Evolutionary conservation across 2,797 vertebrate genomes (phyloP), one percentile per base, ranked within the genome.

Genomic region (Scyliorhinus canicula): DNA sequence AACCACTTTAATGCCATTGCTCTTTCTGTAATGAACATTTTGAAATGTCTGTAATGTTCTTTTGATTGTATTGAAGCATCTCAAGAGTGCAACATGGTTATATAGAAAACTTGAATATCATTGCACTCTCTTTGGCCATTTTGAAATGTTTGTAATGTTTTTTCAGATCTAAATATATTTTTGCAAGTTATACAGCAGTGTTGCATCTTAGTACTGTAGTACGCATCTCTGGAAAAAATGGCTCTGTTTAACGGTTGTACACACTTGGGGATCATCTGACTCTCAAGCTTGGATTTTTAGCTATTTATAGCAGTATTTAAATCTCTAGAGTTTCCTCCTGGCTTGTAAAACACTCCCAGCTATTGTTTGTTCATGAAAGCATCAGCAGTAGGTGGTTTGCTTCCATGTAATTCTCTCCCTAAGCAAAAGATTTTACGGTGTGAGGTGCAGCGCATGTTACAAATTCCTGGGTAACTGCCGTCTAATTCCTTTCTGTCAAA

Each of bases 241-340:
- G 16, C 19, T 90, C 24, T 40, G 35, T 90, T 88, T 35, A 91
- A 8, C 40, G 60, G 21, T 40, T 65, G 88, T 11, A 28, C 40
- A 44, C 21, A 40, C 40, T n/a, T 91, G 88, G n/a, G 57, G 55
- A 91, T 44, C n/a, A 65, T 40, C 57, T 44, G n/a, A 24, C 9
- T 91, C 60, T 26, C 35, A 63, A 26, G 47, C 88, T 91, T 91
- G 88, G 21, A 26, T 65, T 91, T 40, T 40, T 40, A 44, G 88
- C 60, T 91, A 91, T 65, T 65, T 91, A 91, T 65, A 91, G 60
- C 88, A 91, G 65, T 91, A 11, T 91, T 16, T 91, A 91, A 91
- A 91, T 60, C 88, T 8, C 88, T 65, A 40, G 88, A 91, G 88
- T 65, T 44, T 40, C 21, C 44, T 11, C 60, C n/a, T 24, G 28